phyloP scores from a whole-genome alignment of 2,113 vertebrate species.

The Deroptyus accipitrinus region DNA sequence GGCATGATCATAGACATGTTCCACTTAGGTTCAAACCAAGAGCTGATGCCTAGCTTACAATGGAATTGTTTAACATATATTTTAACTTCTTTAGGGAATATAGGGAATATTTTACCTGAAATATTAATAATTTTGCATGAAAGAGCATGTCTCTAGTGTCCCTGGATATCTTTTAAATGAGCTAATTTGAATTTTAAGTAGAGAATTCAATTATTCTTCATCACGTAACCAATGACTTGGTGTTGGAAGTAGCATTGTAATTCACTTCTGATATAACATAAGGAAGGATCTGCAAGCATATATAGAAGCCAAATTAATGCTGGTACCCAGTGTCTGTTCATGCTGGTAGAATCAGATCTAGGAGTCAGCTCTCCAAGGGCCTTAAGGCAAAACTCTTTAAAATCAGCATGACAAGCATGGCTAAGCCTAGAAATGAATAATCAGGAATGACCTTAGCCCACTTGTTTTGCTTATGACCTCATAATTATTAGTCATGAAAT shows the following conservation, averaged over 20 bases:
- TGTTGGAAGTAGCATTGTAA: neutral
- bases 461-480: neutral
- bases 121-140: neutral
- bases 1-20: neutral
- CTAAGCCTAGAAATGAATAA: conserved; percentile 9
- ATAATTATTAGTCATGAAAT: neutral
- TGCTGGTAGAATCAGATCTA: neutral
- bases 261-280: neutral
- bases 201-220: neutral
- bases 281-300: neutral
- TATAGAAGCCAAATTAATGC: neutral
- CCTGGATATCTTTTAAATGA: neutral
- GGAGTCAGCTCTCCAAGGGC: neutral
- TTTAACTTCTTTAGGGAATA: neutral
- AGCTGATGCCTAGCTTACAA: neutral
- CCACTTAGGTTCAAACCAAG: neutral
- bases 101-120: neutral
- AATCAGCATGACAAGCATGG: neutral
- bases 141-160: neutral
- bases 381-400: neutral
- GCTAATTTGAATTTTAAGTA: neutral
- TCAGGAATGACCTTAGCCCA: conserved; percentile 3
- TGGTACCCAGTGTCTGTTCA: neutral
- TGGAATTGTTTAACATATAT: neutral
- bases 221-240: neutral